A percentile compares a stretch with the other conserved stretches of the same genome.
These are phyloP conservation scores for Dysmachus trigonus DNA, from an alignment of 2,888 invertebrate genomes.

Conservation along the genomic window DNA sequence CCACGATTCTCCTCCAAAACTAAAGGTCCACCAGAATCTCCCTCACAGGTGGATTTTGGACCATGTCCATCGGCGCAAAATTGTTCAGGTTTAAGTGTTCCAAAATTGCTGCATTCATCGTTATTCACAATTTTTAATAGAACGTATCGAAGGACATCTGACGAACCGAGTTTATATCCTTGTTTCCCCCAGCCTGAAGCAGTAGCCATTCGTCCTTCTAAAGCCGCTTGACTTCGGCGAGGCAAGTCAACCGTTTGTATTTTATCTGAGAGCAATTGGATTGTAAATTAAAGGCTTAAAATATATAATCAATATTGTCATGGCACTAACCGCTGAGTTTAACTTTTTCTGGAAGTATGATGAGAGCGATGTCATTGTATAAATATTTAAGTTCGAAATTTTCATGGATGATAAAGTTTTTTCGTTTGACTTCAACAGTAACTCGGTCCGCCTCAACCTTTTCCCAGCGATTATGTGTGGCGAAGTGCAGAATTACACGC, in stretches of 20 bases:
- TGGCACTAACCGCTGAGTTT: not conserved
- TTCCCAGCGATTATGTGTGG: not conserved
- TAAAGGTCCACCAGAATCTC: constrained; percentile 54
- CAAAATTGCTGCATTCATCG: not conserved
- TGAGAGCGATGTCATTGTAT: constrained; percentile 2
- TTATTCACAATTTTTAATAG: not conserved
- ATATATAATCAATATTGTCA: not conserved
- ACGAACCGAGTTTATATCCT: not conserved
- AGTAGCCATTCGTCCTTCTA: not conserved
- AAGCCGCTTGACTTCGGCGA: not conserved
- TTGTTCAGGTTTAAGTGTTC: not conserved
- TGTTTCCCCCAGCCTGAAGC: constrained; percentile 5
- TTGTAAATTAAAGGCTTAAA: not conserved
- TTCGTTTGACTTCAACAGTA: not conserved
- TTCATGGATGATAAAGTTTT: constrained; percentile 7
- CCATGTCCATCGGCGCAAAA: constrained; percentile 29
- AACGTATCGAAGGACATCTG: constrained; percentile 15
- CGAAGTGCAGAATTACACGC: not conserved
- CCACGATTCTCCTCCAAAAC: not conserved
- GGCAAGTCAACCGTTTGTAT: not conserved
- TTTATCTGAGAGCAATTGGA: not conserved
- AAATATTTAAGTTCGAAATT: not conserved
- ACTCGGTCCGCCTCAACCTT: not conserved
- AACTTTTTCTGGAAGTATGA: not conserved
- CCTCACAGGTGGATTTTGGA: constrained; percentile 58